Evolutionary conservation across 64 coral and sea anemone species (phyloP), one percentile per base, ranked within the genome.

Genomic region (Stichodactyla helianthus): DNA sequence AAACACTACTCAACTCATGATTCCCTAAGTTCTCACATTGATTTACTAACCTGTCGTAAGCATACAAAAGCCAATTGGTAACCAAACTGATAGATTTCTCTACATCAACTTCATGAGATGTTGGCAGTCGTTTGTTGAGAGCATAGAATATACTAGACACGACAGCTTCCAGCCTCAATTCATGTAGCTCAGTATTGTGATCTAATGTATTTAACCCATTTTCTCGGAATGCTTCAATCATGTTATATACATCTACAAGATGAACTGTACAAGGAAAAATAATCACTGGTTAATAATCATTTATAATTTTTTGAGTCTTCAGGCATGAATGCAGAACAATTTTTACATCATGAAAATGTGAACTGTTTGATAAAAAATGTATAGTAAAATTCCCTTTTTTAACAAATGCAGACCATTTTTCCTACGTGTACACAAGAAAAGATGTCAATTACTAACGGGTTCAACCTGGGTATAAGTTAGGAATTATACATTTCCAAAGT

Each of bases 61-160:
- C 97, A 91, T 94, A 99, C 4, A 99, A 79, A 27, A 99, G 77
- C 97, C 97, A 99, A n/a, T 92, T 94, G 15, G 93, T 95, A 11
- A 99, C 97, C 55, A 99, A 62, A 77, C 92, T 92, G 74, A 99
- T 99, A 18, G 93, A 99, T 51, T 90, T 83, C 26, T 99, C 97
- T 11, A 99, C 97, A 54, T 99, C 97, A 87, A 99, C 91, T 53
- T 95, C 86, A 65, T 89, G 85, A 55, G 97, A 90, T 52, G 91
- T 93, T 3, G 97, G 97, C 5, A 99, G 71, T 31, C 97, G 83
- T 31, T 99, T 99, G 78, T 99, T 99, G 12, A 99, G 59, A 54
- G 97, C 97, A 93, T 99, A 99, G 76, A 99, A 99, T 92, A 99
- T 99, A n/a, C 97, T 99, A 51, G 97, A 99, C 23, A 99, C 89